Evolutionary conservation across 2,113 vertebrate genomes (phyloP).

Genomic region (Ascaphus truei): DNA sequence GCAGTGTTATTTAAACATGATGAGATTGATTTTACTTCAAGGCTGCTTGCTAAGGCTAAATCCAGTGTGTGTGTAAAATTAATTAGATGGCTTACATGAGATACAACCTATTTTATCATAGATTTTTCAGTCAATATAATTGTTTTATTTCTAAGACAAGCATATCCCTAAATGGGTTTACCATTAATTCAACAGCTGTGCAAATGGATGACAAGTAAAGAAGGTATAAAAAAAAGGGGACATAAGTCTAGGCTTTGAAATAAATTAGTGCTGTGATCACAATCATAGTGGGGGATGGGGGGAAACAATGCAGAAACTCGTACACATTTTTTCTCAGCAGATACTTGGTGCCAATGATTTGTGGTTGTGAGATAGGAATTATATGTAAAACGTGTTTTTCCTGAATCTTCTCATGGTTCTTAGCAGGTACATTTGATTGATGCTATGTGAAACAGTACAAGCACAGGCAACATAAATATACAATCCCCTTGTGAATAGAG

Average conservation of each 20-base stretch:
- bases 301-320: too few species aligned
- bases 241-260: background rate
- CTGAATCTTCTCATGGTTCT: background rate
- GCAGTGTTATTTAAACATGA: background rate
- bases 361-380: background rate
- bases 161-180: slow-evolving; percentile 24
- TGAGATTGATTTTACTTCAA: slow-evolving; percentile 19
- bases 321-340: too few species aligned
- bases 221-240: background rate
- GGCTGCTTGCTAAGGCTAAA: slow-evolving; percentile 34
- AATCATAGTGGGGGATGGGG: background rate
- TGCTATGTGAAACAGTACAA: background rate
- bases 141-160: slow-evolving; percentile 35
- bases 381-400: background rate
- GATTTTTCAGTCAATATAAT: slow-evolving; percentile 45
- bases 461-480: background rate
- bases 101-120: slow-evolving; percentile 42
- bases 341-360: too few species aligned
- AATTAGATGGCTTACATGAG: slow-evolving; percentile 42
- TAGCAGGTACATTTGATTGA: background rate
- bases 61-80: slow-evolving; percentile 33
- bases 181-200: slow-evolving; percentile 25
- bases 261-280: background rate
- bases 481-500: too few species aligned
- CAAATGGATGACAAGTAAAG: background rate